phyloP scores from a whole-genome alignment of 2,888 invertebrate species.

The Hemistola chrysoprasaria region DNA sequence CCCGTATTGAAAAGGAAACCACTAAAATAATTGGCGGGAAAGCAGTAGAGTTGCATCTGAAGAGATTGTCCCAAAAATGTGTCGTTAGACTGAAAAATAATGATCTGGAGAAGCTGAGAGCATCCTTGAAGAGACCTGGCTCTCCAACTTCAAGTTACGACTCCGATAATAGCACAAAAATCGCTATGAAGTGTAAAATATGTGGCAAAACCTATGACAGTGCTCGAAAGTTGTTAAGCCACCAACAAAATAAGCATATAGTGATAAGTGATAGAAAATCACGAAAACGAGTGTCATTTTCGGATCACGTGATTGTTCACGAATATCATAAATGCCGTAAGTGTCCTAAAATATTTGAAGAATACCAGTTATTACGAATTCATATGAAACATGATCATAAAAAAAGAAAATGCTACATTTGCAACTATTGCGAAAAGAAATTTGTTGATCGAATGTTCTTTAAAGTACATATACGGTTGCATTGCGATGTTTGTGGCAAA shows the following conservation, averaged over 20 bases:
- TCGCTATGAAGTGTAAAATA: constrained; percentile 57
- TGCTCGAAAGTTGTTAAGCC: constrained; percentile 55
- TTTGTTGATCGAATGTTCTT: constrained; percentile 67
- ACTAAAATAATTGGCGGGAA: constrained; percentile 6
- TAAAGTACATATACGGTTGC: constrained; percentile 68
- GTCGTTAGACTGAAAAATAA: constrained; percentile 44
- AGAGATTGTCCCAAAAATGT: constrained; percentile 40
- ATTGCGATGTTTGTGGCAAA: constrained; percentile 58
- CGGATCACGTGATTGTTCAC: constrained; percentile 64
- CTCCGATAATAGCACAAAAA: constrained; percentile 38
- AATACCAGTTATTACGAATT: constrained; percentile 47
- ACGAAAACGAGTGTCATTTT: constrained; percentile 65
- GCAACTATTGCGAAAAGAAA: constrained; percentile 62
- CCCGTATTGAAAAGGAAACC: not conserved
- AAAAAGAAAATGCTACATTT: constrained; percentile 70
- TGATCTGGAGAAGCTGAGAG: constrained; percentile 45
- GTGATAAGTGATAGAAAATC: constrained; percentile 43
- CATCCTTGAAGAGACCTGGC: constrained; percentile 16
- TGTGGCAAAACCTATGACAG: constrained; percentile 59
- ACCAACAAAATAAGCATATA: constrained; percentile 61
- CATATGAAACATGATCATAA: constrained; percentile 61
- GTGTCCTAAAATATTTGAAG: constrained; percentile 60
- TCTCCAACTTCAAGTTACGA: constrained; percentile 17
- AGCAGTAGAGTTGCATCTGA: constrained; percentile 15
- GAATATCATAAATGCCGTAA: constrained; percentile 69